Evolutionary conservation across 2,888 invertebrate genomes (phyloP), one percentile per base, ranked within the genome.

Genomic region (Amitus sp.): DNA sequence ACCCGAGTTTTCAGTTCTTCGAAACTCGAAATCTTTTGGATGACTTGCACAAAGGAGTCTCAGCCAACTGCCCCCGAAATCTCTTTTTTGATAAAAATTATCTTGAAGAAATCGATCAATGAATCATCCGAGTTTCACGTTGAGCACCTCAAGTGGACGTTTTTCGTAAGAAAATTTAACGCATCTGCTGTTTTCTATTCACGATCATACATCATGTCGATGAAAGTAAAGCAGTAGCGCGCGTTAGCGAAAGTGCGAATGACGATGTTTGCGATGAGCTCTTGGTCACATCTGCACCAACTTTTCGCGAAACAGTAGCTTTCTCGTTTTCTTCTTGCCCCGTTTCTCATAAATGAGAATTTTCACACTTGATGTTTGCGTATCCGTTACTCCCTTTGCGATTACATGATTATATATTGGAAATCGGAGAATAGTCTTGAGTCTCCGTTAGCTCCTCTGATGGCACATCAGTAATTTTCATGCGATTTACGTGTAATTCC

Each of bases 271-370:
- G 46, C 54, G 33, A 50, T 12, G 6, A 57, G 60, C 61, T 66
- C 47, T 61, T 61, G 61, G 61, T 58, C 66, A 52, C 50, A 53
- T 59, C 34, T 28, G 46, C 49, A 53, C 33, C 42, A 50, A 33
- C 18, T 40, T 37, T 47, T 47, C 42, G 53, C 53, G 46, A 42
- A 34, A 51, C 46, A 40, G 42, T 55, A 47, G 63, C 66, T 66
- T 66, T 63, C 66, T 56, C 61, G 46, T 15, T 18, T n/a, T 57
- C 23, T 51, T 57, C 60, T 54, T 53, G 62, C 51, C 62, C 66
- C 53, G 61, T 51, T 66, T 66, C 66, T 58, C 66, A 58, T 40
- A 55, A 60, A 43, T 37, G 51, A 47, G 37, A 62, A 54, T 54
- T 62, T 60, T 60, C 55, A 49, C 60, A 49, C 46, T 49, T 54